Conservation (phyloP, 2,113 vertebrate species). For the Elachura formosa region DNA sequence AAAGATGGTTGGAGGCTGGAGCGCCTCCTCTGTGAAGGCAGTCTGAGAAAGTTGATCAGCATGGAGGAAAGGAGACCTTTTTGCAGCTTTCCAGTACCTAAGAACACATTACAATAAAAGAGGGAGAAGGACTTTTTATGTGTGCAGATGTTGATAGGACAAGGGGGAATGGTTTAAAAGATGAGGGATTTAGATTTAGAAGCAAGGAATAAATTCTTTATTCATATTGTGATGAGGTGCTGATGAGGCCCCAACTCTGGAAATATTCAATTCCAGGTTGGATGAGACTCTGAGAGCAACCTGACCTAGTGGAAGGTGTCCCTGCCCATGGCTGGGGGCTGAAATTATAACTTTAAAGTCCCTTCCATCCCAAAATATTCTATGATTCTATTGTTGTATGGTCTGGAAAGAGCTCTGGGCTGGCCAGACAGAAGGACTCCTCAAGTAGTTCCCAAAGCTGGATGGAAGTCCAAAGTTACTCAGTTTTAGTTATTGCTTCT, state of each 20-base stretch:
- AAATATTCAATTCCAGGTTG: background rate
- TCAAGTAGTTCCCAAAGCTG: background rate
- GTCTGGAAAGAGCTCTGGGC: background rate
- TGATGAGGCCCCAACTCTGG: background rate
- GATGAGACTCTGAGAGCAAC: background rate
- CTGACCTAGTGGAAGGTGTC: background rate
- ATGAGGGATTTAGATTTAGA: background rate
- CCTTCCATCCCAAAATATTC: background rate
- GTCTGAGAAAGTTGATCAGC: background rate
- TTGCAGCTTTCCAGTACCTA: background rate
- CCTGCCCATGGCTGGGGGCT: background rate
- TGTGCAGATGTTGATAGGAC: background rate
- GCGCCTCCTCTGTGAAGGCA: fast-evolving
- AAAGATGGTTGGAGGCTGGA: background rate
- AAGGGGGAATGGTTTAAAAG: background rate
- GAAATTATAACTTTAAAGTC: background rate
- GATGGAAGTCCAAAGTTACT: background rate
- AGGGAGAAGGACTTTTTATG: background rate
- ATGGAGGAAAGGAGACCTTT: too few species aligned
- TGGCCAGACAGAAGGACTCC: background rate
- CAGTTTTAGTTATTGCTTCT: background rate
- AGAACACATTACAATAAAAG: background rate
- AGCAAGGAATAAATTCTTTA: background rate
- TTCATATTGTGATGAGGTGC: background rate
- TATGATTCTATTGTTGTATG: too few species aligned